A percentile compares a stretch with the other conserved stretches of the same genome.
phyloP scores from a whole-genome alignment of 30 jellyfish, hydroid and myxozoan genomes.

The Mastigias papua region DNA sequence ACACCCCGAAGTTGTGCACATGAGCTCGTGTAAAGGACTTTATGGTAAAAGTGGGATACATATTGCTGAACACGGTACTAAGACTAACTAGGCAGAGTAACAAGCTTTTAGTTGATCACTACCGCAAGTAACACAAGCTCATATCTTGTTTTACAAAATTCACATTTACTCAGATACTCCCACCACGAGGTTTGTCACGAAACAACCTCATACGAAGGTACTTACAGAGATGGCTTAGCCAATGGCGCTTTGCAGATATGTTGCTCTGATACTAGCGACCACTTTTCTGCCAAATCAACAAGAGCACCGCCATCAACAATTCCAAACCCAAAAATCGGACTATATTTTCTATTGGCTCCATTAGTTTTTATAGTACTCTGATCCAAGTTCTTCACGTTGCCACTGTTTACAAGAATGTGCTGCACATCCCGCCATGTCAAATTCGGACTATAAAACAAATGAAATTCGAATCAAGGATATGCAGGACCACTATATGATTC shows the following conservation, averaged over 20 bases:
- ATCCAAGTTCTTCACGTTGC: slow-evolving; percentile 69
- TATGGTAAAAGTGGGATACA: too few species aligned
- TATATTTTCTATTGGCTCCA: slow-evolving; percentile 84
- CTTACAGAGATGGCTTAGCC: slow-evolving; percentile 53
- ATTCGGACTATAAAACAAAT: slow-evolving; percentile 66
- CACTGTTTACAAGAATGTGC: slow-evolving; percentile 86
- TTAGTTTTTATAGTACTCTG: slow-evolving; percentile 59
- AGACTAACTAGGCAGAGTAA: too few species aligned
- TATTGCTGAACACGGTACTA: too few species aligned
- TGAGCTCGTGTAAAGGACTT: too few species aligned
- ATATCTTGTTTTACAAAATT: too few species aligned
- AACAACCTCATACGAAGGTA: neutral
- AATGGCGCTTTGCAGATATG: slow-evolving; percentile 75
- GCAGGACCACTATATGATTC: too few species aligned
- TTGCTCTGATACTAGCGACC: slow-evolving; percentile 89
- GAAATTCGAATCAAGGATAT: too few species aligned
- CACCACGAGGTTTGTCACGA: neutral
- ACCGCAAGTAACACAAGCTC: too few species aligned
- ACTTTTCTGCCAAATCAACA: slow-evolving; percentile 80
- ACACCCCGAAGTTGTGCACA: too few species aligned
- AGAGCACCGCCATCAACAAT: slow-evolving; percentile 85
- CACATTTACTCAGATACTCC: too few species aligned
- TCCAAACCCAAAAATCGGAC: slow-evolving; percentile 94
- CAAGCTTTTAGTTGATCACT: too few species aligned
- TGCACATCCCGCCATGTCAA: slow-evolving; percentile 98